Evolutionary conservation across 2,797 vertebrate species (phyloP), one percentile per base, ranked within the genome.

Genomic region (Sebastes trivittatus): DNA sequence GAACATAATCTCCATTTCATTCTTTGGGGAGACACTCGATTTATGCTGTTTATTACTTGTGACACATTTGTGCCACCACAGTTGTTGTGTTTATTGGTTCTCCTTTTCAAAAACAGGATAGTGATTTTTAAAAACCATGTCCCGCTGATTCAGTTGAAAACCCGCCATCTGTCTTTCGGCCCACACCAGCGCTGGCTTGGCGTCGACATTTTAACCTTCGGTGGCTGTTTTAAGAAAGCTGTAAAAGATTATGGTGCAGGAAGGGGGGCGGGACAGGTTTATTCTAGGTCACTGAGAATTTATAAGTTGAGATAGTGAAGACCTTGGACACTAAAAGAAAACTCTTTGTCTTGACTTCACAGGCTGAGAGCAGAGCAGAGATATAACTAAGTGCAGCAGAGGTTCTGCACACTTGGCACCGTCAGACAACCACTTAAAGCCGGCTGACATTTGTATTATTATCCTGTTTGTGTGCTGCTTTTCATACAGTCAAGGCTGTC

Each of bases 281-380:
- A 91, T 83, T 81, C 81, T 80, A 83, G 87, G 78, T 80, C 84
- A 72, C n/a, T 46, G 66, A 72, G 65, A 90, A 88, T 88, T 88
- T 87, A 82, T 87, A 83, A 67, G 75, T 71, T 49, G 76, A 85
- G 87, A 87, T 72, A 66, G 85, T 38, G 68, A 74, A 78, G 88
- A 79, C 88, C 83, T 88, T 85, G 79, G 73, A 68, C 86, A 67
- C 58, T 80, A 75, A 92, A 89, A 82, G 81, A 87, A 88, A 89
- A 87, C 75, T 79, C 42, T 80, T 72, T 77, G 81, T 81, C 78
- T 86, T 81, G 76, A 82, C 80, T 88, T 52, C 76, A 56, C n/a
- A 4, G 54, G 74, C 80, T 74, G 23, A 7, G 42, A 72, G 69
- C 34, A 68, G 79, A 86, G 64, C 60, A 77, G 61, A 73, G 75